phyloP scores from a whole-genome alignment of 2,888 invertebrate species.

The Hermaeophaga mercurialis region DNA sequence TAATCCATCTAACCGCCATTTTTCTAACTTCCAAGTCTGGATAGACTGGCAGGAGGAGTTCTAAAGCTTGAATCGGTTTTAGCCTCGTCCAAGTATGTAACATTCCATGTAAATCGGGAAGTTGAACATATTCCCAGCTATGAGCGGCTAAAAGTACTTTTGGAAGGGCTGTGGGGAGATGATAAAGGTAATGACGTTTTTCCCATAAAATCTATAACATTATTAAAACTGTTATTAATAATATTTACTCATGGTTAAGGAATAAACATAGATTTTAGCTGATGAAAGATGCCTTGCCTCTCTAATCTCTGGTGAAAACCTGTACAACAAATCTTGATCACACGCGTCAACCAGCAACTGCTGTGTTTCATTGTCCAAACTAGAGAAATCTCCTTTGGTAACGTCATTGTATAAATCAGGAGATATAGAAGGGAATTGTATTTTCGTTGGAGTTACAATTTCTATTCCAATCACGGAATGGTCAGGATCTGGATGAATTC shows the following conservation, averaged over 20 bases:
- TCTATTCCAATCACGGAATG: conserved; percentile 68
- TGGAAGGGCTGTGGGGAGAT: conserved; percentile 82
- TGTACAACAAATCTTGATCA: conserved; percentile 77
- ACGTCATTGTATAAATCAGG: conserved; percentile 48
- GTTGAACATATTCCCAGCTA: conserved; percentile 88
- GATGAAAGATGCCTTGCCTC: no score
- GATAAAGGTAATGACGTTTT: conserved; percentile 86
- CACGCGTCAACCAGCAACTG: conserved; percentile 73
- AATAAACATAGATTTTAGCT: no score
- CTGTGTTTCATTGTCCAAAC: conserved; percentile 82
- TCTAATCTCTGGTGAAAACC: conserved; percentile 71
- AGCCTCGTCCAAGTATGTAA: conserved; percentile 87
- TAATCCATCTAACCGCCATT: conserved; percentile 83
- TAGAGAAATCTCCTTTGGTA: conserved; percentile 70
- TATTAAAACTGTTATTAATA: no score
- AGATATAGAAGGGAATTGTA: conserved; percentile 66
- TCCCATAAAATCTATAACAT: conserved; percentile 87
- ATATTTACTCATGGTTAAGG: no score
- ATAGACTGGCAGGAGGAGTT: conserved; percentile 83
- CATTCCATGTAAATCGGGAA: conserved; percentile 85
- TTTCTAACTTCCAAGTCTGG: conserved; percentile 65
- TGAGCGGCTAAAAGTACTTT: conserved; percentile 86
- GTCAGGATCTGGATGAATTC: conserved; percentile 77
- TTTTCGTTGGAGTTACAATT: conserved; percentile 71
- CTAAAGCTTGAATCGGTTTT: conserved; percentile 87